phyloP scores from a whole-genome alignment of 2,797 vertebrate genomes.

The Myotis planiceps region DNA sequence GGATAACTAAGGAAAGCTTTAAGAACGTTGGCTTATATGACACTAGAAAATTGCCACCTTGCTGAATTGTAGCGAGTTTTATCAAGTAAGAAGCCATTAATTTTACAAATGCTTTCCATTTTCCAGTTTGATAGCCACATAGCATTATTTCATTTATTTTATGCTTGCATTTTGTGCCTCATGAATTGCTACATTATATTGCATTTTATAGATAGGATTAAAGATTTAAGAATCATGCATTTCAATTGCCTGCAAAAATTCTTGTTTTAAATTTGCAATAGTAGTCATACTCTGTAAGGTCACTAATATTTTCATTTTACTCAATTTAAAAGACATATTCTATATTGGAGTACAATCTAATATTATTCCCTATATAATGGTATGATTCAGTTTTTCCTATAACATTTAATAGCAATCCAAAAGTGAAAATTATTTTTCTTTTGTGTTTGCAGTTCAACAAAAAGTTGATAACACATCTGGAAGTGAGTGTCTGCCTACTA shows the following conservation, averaged over 20 bases:
- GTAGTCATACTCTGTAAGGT: not conserved
- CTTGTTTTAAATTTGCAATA: slow-evolving; percentile 15
- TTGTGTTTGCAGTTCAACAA: not conserved
- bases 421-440: slow-evolving; percentile 29
- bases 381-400: not conserved
- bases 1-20: not conserved
- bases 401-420: not conserved
- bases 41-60: not conserved
- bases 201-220: slow-evolving; percentile 7
- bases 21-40: not conserved
- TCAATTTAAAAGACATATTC: slow-evolving; percentile 50
- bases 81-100: not conserved
- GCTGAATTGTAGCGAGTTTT: not conserved
- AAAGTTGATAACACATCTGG: not conserved
- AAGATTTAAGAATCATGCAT: slow-evolving; percentile 12
- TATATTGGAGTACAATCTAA: not conserved
- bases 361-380: not conserved
- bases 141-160: slow-evolving; percentile 3
- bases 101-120: slow-evolving; percentile 26
- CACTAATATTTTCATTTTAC: slow-evolving; percentile 51
- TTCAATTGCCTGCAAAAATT: slow-evolving; percentile 2
- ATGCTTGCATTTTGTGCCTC: slow-evolving; percentile 4
- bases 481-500: not conserved
- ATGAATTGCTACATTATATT: not conserved
- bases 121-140: not conserved